Conservation (phyloP, 2,888 invertebrate species). For the Fabriciana adippe region DNA sequence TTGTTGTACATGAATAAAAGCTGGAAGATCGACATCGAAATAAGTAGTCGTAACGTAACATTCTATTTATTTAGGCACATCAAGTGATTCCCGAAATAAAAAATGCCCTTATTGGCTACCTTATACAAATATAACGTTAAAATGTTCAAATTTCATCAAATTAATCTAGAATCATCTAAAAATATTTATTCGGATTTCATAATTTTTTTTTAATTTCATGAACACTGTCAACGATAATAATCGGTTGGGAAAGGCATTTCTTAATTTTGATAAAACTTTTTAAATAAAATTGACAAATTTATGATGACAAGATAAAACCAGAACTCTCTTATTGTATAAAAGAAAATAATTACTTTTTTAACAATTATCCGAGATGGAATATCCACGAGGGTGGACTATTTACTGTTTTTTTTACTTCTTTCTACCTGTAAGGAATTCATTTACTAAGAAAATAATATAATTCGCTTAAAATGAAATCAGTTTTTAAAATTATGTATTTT, state of each 20-base stretch:
- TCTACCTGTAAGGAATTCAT: constrained; percentile 51
- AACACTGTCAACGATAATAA: constrained; percentile 42
- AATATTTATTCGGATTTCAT: neutral
- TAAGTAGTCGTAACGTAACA: too few relatives aligned
- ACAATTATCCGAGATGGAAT: constrained; percentile 58
- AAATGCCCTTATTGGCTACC: too few relatives aligned
- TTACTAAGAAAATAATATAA: neutral
- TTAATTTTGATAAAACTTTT: constrained; percentile 51
- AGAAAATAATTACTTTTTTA: constrained; percentile 50
- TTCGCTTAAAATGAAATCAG: constrained; percentile 3
- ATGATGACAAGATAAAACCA: constrained; percentile 34
- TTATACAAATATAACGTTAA: too few relatives aligned
- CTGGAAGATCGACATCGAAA: too few relatives aligned
- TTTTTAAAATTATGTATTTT: constrained; percentile 10
- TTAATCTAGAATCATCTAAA: too few relatives aligned
- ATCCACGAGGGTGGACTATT: constrained; percentile 50
- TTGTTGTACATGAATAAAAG: too few relatives aligned
- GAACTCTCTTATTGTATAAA: constrained; percentile 45
- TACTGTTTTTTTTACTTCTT: constrained; percentile 48
- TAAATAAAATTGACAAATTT: constrained; percentile 37
- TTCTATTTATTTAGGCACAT: too few relatives aligned
- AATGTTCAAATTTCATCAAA: too few relatives aligned
- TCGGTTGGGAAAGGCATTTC: constrained; percentile 54
- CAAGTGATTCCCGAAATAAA: too few relatives aligned
- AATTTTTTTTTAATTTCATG: constrained; percentile 8